These are phyloP conservation scores for Dasysyrphus albostriatus DNA, from an alignment of 2,888 invertebrate species.

Conservation along the genomic window DNA sequence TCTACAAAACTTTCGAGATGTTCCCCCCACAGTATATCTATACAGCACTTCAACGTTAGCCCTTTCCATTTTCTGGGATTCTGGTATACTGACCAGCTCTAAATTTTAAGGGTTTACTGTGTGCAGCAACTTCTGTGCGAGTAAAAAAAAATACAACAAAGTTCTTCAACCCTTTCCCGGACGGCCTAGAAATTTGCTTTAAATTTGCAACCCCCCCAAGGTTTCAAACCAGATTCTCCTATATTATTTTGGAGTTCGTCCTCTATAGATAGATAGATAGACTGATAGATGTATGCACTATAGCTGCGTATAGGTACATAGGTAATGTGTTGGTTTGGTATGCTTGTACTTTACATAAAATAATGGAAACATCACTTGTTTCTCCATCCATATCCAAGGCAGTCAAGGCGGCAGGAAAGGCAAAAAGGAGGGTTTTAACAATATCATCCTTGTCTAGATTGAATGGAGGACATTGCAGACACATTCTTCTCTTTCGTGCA, in stretches of 20 bases:
- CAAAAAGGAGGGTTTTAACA: conserved; percentile 59
- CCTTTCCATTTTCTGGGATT: not conserved
- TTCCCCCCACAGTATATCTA: conserved; percentile 52
- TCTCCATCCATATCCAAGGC: conserved; percentile 58
- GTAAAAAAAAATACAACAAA: conserved; percentile 27
- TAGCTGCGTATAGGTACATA: conserved; percentile 42
- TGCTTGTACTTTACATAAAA: conserved; percentile 75
- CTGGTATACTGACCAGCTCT: conserved; percentile 45
- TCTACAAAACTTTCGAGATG: conserved; percentile 74
- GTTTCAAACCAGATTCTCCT: conserved; percentile 31
- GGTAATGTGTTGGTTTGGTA: conserved; percentile 57
- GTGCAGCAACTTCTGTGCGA: conserved; percentile 55
- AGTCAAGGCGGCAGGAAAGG: conserved; percentile 42
- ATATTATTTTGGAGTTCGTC: not conserved
- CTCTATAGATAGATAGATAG: conserved; percentile 46
- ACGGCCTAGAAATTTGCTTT: conserved; percentile 72
- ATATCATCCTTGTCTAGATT: conserved; percentile 75
- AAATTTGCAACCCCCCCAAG: conserved; percentile 44
- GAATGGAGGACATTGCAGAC: conserved; percentile 76
- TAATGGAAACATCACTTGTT: conserved; percentile 76
- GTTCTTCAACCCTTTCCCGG: conserved; percentile 56
- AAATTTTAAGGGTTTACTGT: conserved; percentile 59
- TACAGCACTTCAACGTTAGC: not conserved
- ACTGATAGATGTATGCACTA: conserved; percentile 52
- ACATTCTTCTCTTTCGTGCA: conserved; percentile 76